Base-by-base conservation (phyloP, 1,140 invertebrate species). In the Nasonia longicornis region DNA sequence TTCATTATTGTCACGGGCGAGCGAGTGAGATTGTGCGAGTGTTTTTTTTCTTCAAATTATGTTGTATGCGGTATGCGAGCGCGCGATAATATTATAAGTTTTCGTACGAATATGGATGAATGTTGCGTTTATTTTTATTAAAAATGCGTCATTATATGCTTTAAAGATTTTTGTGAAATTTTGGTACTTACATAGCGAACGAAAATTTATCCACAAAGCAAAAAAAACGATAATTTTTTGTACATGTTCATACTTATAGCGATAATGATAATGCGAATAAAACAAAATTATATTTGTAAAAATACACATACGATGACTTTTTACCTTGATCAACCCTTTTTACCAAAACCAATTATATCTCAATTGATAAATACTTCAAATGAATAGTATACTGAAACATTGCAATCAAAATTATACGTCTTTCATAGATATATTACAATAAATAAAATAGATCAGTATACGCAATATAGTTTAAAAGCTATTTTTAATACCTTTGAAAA, bases 381-480 rank as follows among this genome's bases (percentile, higher is more conserved):
- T 74, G 71, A 29, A 7, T n/a, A 48, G 8, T 63, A 58, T 11
- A 67, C 22, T 67, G 11, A 71, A 71, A 71, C 29, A 42, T 38
- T 22, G 3, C 2, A 71, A 70, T 22, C n/a, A 35, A 78, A 58
- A 71, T 78, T 52, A 78, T 78, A 78, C 67, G 67, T 78, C 45
- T 77, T 78, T 71, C 31, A 45, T 78, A 58, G 31, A 35, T 58
- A 38, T 58, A 35, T 58, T 20, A 58, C 14, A 58, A 26, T 26
- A 26, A 58, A 58, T 35, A 35, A 58, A n/a, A 29, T 22, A 78
- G 20, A 22, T 16, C 58, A 7, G 4, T 71, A 31, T 35, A 71
- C 12, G n/a, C 6, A 22, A 26, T 42, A 70, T 78, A 58, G 22
- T 77, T 77, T 66, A 16, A 12, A 20, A 77, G 11, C 31, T 77